A percentile compares a stretch with the other conserved stretches of the same genome.
Evolutionary conservation across 1,140 invertebrate species (phyloP).

Genomic region (Proctacanthus coquilletti): DNA sequence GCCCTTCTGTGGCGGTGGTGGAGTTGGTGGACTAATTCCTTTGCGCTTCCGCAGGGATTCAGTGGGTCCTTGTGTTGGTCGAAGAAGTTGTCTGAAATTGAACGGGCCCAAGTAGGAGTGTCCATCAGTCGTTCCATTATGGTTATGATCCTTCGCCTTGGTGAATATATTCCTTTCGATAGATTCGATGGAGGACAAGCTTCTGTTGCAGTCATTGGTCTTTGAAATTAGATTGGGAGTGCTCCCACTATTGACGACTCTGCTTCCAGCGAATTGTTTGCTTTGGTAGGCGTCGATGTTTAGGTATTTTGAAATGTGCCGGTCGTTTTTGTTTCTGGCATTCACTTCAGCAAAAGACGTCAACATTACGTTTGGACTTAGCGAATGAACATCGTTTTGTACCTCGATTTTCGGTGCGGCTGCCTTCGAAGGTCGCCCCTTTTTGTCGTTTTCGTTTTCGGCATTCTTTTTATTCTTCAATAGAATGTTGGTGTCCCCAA

Average conservation of each 20-base stretch:
- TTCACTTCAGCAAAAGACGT: too few species aligned
- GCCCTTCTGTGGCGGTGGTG: conserved; percentile 4
- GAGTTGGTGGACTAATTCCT: conserved; percentile 15
- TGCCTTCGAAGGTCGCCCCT: not conserved
- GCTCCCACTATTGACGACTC: conserved; percentile 16
- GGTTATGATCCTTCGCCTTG: conserved; percentile 7
- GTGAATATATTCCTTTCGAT: conserved; percentile 7
- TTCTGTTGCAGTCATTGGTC: conserved; percentile 20
- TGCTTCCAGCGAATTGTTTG: not conserved
- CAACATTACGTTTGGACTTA: not conserved
- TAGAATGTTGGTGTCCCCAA: conserved; percentile 4
- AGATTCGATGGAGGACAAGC: conserved; percentile 8
- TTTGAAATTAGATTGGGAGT: conserved; percentile 34
- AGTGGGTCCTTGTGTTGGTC: conserved; percentile 50
- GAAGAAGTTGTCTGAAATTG: conserved; percentile 50
- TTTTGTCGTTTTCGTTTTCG: not conserved
- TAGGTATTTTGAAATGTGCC: not conserved
- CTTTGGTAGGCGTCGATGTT: not conserved
- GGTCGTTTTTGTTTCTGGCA: not conserved
- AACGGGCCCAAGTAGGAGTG: conserved; percentile 44
- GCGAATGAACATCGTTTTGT: not conserved
- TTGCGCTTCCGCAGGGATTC: conserved; percentile 55
- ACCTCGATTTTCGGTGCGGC: too few species aligned
- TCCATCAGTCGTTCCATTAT: conserved; percentile 30
- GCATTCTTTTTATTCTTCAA: conserved; percentile 1